Conservation (phyloP, 92 coral and sea anemone genomes). For the Bergia sp. region DNA sequence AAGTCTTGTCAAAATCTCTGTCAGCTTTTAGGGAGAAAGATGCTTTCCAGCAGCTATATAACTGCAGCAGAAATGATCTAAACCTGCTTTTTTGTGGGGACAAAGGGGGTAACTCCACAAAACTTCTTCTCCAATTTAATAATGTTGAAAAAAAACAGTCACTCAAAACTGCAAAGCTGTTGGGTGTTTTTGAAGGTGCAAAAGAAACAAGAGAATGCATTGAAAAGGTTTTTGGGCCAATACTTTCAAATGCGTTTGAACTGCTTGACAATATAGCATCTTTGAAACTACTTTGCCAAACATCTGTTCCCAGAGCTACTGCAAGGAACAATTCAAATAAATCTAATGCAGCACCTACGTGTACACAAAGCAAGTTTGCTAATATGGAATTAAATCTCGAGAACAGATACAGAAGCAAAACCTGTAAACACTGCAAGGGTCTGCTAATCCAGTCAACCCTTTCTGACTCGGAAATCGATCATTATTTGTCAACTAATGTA, state of each 20-base stretch:
- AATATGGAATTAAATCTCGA: background rate
- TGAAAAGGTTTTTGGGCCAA: constrained; percentile 19
- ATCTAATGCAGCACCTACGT: background rate
- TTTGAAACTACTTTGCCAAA: background rate
- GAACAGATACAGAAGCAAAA: background rate
- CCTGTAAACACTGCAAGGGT: background rate
- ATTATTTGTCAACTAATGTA: background rate
- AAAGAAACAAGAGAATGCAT: constrained; percentile 12
- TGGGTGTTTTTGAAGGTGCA: constrained; percentile 8
- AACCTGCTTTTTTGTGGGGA: constrained; percentile 4
- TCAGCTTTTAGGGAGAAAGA: background rate
- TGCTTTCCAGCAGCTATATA: background rate
- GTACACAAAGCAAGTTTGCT: background rate
- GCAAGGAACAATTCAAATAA: background rate
- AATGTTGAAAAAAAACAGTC: constrained; percentile 6
- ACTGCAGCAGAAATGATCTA: background rate
- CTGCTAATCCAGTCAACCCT: background rate
- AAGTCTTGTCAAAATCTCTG: background rate
- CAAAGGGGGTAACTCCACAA: constrained; percentile 4
- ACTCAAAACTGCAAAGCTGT: constrained; percentile 5
- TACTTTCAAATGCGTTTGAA: background rate
- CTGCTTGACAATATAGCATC: background rate
- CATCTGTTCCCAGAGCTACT: background rate
- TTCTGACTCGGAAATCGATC: background rate
- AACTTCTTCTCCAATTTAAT: constrained; percentile 3